Conservation (phyloP, 53 echinoderm and acorn worm genomes). For the Astropecten irregularis region DNA sequence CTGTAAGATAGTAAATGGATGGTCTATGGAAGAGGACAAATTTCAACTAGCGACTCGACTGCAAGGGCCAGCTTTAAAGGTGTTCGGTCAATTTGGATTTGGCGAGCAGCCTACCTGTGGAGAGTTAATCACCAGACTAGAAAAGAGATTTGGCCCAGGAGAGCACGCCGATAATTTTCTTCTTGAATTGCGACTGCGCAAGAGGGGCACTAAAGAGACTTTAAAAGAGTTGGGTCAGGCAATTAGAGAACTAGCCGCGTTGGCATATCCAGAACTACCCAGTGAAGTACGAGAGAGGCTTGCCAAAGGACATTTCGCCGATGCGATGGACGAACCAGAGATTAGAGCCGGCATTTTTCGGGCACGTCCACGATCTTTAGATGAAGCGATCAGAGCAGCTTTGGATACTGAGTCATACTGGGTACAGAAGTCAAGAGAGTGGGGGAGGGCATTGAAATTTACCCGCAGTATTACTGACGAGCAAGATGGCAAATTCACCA, state of each 20-base stretch:
- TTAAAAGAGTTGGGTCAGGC: conserved; percentile 38
- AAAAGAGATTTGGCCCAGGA: conserved; percentile 20
- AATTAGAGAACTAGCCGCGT: conserved; percentile 24
- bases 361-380: no score
- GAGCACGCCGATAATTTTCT: conserved; percentile 23
- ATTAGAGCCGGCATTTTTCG: conserved; percentile 45
- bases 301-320: conserved; percentile 51
- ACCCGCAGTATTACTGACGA: conserved; percentile 20
- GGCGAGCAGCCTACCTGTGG: neutral
- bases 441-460: neutral
- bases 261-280: conserved; percentile 54
- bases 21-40: conserved; percentile 7
- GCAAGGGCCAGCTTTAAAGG: conserved; percentile 21
- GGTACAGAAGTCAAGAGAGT: conserved; percentile 2
- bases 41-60: conserved; percentile 25
- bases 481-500: neutral
- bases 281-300: conserved; percentile 17
- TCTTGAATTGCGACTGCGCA: conserved; percentile 2
- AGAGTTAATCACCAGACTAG: neutral
- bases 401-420: conserved; percentile 54
- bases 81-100: conserved; percentile 21
- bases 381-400: conserved; percentile 46
- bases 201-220: neutral
- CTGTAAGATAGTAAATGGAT: neutral
- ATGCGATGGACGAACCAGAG: conserved; percentile 46